These are phyloP conservation scores for Bombus haemorrhoidalis DNA, from an alignment of 1,140 invertebrate genomes.

Conservation along the genomic window DNA sequence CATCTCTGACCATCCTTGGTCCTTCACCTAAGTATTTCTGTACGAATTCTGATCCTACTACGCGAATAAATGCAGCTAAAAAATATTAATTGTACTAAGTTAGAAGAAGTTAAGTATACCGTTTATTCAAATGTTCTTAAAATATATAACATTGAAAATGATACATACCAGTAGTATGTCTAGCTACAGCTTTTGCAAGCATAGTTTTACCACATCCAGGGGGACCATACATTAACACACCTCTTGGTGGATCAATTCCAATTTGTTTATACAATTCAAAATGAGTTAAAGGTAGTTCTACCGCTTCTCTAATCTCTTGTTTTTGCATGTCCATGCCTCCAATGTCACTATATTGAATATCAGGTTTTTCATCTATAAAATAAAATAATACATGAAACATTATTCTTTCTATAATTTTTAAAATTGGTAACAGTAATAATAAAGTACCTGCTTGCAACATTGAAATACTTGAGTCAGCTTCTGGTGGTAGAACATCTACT, in stretches of 20 bases:
- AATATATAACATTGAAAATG: constrained; percentile 2
- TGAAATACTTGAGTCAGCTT: constrained; percentile 98
- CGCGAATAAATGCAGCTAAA: constrained; percentile 97
- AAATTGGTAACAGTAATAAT: neutral
- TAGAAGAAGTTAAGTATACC: constrained; percentile 16
- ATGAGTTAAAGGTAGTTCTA: constrained; percentile 98
- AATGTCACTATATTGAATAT: constrained; percentile 98
- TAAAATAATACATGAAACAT: constrained; percentile 9
- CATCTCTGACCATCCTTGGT: constrained; percentile 99
- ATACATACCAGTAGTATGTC: constrained; percentile 94
- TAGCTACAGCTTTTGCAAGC: constrained; percentile 99
- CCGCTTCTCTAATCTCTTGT: constrained; percentile 99
- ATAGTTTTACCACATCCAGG: constrained; percentile 99
- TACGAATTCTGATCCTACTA: constrained; percentile 99
- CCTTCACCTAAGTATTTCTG: constrained; percentile 99
- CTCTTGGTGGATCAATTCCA: constrained; percentile 97
- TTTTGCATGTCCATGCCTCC: constrained; percentile 99
- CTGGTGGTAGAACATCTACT: constrained; percentile 98
- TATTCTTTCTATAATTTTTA: neutral
- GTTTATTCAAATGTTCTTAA: neutral
- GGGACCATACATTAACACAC: constrained; percentile 99
- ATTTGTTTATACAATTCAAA: constrained; percentile 99
- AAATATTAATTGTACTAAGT: constrained; percentile 66
- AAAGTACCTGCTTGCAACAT: constrained; percentile 94
- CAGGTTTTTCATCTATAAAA: constrained; percentile 96